Percentiles rank a stretch among this genome's conserved stretches.
Conservation (phyloP, 2,113 vertebrate species). For the Cyprinodon variegatus region DNA sequence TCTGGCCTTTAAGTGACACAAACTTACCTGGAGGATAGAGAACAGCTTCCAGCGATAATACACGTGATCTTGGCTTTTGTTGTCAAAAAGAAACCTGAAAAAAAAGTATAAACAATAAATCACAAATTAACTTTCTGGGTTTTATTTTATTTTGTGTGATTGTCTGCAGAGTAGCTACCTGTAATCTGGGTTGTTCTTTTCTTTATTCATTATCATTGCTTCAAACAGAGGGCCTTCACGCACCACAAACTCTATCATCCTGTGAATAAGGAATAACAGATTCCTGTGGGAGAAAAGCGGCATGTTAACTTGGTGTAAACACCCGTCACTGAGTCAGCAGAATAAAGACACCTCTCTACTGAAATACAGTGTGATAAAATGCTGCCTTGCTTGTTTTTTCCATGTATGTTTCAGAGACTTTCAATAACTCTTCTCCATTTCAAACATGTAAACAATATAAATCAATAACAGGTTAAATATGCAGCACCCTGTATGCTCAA, state of each 20-base stretch:
- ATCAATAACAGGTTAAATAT: too few relatives aligned
- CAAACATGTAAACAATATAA: background rate
- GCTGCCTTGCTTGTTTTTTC: constrained; percentile 9
- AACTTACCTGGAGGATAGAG: constrained; percentile 81
- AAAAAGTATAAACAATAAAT: background rate
- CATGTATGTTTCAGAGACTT: constrained; percentile 3
- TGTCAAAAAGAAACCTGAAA: constrained; percentile 84
- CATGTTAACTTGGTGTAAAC: constrained; percentile 22
- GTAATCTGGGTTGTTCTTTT: constrained; percentile 83
- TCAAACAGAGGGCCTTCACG: constrained; percentile 85
- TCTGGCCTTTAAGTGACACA: background rate
- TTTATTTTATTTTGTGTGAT: background rate
- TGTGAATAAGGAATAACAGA: constrained; percentile 82
- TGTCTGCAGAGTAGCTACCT: constrained; percentile 54
- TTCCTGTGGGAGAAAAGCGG: constrained; percentile 71
- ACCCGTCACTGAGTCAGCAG: constrained; percentile 13
- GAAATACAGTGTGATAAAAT: constrained; percentile 28
- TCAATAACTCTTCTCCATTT: background rate
- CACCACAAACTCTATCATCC: constrained; percentile 88
- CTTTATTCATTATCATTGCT: constrained; percentile 85
- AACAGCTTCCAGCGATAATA: constrained; percentile 86
- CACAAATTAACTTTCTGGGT: background rate
- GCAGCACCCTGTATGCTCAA: too few relatives aligned
- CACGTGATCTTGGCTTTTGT: constrained; percentile 84
- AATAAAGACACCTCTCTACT: constrained; percentile 17